Base-by-base conservation (phyloP, 2,888 invertebrate species). In the Hemithea aestivaria region DNA sequence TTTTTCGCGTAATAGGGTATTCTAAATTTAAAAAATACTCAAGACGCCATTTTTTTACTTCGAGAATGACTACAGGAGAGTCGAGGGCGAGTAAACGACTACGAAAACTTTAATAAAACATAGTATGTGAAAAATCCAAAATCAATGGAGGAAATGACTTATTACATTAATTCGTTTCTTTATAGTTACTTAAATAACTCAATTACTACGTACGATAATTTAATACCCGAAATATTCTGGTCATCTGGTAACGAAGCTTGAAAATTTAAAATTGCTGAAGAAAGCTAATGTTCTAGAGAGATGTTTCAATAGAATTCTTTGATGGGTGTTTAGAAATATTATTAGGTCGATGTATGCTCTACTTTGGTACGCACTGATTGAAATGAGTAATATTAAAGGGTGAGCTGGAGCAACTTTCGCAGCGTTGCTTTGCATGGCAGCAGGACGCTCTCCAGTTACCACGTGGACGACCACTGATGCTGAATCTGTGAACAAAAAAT, bases 381-480 rank as follows among this genome's bases (percentile, higher is more conserved):
- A 27, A 27, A 45, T 33, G 9, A 44, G 40, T 20, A 50, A 25
- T 22, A 52, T 28, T 2, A 35, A 6, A 11, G 31, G 35, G n/a
- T 10, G 20, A 12, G 28, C 24, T 20, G 31, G 30, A 32, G 38
- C 20, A 1, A 27, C 33, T 37, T 23, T 42, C 7, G 11, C 36
- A 29, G 73, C 66, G 40, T 55, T 45, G 48, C 88, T 88, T 57
- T 91, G 91, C 90, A 91, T 91, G 12, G 90, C 90, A 22, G 91
- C 91, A 37, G 90, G 90, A 39, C 90, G 85, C 70, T 90, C 91
- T 67, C 94, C 94, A 73, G 93, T 94, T 60, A 94, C 92, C 53
- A 94, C 94, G 79, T 94, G 94, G 39, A 94, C 93, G 57, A 93
- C 91, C 61, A 94, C 93, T 52, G 93, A 93, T 51, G 94, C 94